Evolutionary conservation across 2,797 vertebrate species (phyloP), one percentile per base, ranked within the genome.

Genomic region (Oryzias sinensis): DNA sequence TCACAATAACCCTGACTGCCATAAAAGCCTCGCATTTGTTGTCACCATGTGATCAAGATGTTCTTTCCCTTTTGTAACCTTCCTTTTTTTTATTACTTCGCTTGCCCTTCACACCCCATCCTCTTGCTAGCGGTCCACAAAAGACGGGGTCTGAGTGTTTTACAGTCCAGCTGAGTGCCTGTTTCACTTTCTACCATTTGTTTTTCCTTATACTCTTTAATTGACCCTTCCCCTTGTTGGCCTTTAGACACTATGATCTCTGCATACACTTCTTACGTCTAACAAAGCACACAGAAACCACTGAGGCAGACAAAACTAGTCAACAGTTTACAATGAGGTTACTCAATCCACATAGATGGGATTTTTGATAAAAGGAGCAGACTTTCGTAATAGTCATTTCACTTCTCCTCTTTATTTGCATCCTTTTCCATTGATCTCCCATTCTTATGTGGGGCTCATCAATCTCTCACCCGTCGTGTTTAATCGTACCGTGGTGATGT

Each of bases 11-110:
- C 15, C 17, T 47, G 53, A 65, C 41, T 62, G 56, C 76, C 70
- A 62, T 73, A 60, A 75, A 84, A 75, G 44, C 56, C 14, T 57
- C 15, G 37, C 48, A 61, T 70, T 68, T 14, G 68, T 64, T 69
- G 70, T 82, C 70, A 66, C 47, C 60, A 67, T 53, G 49, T 13
- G 14, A 42, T 24, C 11, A 57, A 47, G 18, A 68, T 25, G 44
- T 56, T 24, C 53, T 48, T 48, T 50, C 16, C 29, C 27, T 46
- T 73, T 57, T 37, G 47, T 15, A 16, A 46, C 56, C 27, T 41
- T 43, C 9, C 14, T 4, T 25, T 46, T 55, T 24, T 24, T 18
- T 18, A 3, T 56, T 24, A 24, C 16, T 33, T 60, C 60, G 6
- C 45, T 49, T 44, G 27, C 49, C 40, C 24, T 54, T 45, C 49